Evolutionary conservation across 2,797 vertebrate genomes (phyloP).

Genomic region (Phalloptychus januarius): DNA sequence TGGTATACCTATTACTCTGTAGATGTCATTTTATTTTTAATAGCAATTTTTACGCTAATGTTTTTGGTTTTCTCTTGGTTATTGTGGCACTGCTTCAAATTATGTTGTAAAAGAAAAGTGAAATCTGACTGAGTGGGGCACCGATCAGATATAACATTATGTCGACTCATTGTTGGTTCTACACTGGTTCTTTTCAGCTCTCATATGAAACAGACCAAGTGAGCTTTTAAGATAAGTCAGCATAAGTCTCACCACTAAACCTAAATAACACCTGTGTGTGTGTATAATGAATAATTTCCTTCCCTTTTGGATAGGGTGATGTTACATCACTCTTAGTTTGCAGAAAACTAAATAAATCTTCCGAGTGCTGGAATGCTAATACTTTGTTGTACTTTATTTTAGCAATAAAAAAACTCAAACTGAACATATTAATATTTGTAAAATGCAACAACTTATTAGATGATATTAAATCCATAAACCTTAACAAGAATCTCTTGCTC

Average conservation of each 20-base stretch:
- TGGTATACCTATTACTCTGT: slow-evolving; percentile 78
- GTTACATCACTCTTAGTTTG: not conserved
- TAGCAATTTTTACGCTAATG: not conserved
- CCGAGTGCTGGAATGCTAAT: not conserved
- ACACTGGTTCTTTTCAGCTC: not conserved
- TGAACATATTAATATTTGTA: not conserved
- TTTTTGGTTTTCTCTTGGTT: not conserved
- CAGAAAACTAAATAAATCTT: not conserved
- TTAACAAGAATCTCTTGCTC: not conserved
- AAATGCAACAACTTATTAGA: not conserved
- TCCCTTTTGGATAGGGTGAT: not conserved
- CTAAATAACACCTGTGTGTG: not conserved
- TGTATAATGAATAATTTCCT: not conserved
- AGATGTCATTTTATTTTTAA: slow-evolving; percentile 62
- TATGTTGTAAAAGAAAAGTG: slow-evolving; percentile 50
- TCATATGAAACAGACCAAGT: not conserved
- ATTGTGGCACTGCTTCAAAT: slow-evolving; percentile 20
- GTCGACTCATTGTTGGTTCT: not conserved
- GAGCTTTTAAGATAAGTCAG: not conserved
- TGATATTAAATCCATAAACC: not conserved
- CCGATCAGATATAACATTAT: not conserved
- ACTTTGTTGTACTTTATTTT: not conserved
- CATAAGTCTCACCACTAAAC: not conserved
- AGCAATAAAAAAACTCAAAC: not conserved
- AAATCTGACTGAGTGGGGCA: slow-evolving; percentile 44